A percentile compares a stretch with the other conserved stretches of the same genome.
These are phyloP conservation scores for Lithophane ornitopus DNA, from an alignment of 2,888 invertebrate species.

Conservation along the genomic window DNA sequence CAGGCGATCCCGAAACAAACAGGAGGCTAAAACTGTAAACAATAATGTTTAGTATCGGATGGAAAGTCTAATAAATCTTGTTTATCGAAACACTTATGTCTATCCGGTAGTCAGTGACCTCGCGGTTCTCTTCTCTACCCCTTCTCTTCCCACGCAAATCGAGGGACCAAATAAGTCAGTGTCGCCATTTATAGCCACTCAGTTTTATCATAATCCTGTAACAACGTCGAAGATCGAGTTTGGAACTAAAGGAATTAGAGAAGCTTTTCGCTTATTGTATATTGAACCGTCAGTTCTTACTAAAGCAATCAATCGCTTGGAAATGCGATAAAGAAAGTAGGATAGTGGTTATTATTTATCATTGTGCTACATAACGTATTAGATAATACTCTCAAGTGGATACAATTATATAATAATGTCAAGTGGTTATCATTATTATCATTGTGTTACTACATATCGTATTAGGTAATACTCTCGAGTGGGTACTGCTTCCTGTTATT, in stretches of 20 bases:
- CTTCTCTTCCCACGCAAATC: constrained; percentile 42
- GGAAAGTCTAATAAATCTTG: constrained; percentile 8
- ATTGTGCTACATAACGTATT: background rate
- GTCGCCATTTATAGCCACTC: background rate
- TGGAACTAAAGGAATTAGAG: background rate
- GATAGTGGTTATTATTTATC: constrained; percentile 7
- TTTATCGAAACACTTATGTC: constrained; percentile 23
- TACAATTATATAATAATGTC: background rate
- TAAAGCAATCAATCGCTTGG: background rate
- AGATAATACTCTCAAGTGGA: constrained; percentile 19
- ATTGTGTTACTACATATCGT: background rate
- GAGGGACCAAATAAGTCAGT: constrained; percentile 9
- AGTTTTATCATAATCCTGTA: constrained; percentile 2
- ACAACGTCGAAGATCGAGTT: background rate
- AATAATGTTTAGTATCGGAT: background rate
- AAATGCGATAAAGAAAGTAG: background rate
- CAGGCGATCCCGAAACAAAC: background rate
- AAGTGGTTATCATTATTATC: constrained; percentile 6
- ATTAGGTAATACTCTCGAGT: constrained; percentile 13
- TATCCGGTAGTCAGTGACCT: constrained; percentile 24
- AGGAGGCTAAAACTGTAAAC: background rate
- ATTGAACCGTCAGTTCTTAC: background rate
- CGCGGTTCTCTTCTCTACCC: constrained; percentile 9
- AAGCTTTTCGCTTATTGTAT: background rate
- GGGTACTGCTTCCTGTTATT: background rate